Percentiles rank a stretch among this genome's conserved stretches.
phyloP scores from a whole-genome alignment of 2,113 vertebrate genomes.

The Nothoprocta pentlandii region DNA sequence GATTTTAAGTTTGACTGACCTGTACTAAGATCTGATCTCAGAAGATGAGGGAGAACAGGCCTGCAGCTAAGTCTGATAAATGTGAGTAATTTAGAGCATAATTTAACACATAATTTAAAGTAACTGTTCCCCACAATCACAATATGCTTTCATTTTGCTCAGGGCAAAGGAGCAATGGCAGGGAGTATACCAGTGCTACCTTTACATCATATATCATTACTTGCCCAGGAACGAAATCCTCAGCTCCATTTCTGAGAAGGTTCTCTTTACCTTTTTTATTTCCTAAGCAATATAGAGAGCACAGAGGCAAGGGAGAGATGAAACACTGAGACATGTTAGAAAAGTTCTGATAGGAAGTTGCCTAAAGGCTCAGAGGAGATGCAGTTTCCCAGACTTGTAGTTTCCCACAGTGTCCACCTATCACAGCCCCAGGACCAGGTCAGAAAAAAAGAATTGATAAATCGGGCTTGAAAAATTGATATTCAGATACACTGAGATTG shows the following conservation, averaged over 20 bases:
- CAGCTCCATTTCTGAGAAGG: background rate
- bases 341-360: background rate
- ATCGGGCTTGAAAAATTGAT: background rate
- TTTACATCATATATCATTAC: background rate
- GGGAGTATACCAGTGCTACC: background rate
- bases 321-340: background rate
- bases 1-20: background rate
- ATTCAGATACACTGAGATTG: background rate
- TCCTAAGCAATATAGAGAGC: background rate
- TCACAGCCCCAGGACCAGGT: background rate
- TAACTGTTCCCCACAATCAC: background rate
- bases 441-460: background rate
- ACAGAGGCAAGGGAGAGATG: background rate
- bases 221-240: background rate
- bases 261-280: background rate
- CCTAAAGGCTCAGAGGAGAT: background rate
- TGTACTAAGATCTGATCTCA: background rate
- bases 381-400: background rate
- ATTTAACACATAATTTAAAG: slow-evolving; percentile 46
- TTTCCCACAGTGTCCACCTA: background rate
- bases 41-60: background rate
- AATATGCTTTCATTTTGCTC: slow-evolving; percentile 17
- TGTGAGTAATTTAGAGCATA: slow-evolving; percentile 44
- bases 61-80: slow-evolving; percentile 29
- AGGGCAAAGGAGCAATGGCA: background rate